A percentile compares a stretch with the other conserved stretches of the same genome.
Conservation (phyloP, 2,888 invertebrate genomes). For the Anarsia innoxiella region DNA sequence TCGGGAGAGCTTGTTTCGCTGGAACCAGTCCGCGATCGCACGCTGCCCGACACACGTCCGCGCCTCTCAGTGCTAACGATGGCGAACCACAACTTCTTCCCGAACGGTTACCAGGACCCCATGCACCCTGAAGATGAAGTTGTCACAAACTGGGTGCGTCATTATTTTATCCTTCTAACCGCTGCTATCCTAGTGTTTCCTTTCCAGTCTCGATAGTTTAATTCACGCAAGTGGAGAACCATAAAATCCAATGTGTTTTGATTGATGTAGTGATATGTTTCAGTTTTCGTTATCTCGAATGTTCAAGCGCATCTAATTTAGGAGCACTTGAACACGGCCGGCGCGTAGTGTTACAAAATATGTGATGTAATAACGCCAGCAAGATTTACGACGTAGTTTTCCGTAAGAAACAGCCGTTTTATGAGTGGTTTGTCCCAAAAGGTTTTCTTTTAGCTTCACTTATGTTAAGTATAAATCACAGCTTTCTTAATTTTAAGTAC, state of each 20-base stretch:
- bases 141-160: constrained; percentile 77
- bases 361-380: constrained; percentile 57
- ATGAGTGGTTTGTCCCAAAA: constrained; percentile 17
- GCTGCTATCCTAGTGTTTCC: constrained; percentile 1
- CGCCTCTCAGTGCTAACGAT: constrained; percentile 45
- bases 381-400: constrained; percentile 33
- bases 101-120: constrained; percentile 70
- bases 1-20: constrained; percentile 57
- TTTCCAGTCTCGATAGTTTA: constrained; percentile 16
- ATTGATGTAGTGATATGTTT: constrained; percentile 3
- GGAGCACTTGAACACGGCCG: constrained; percentile 43
- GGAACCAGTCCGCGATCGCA: constrained; percentile 62
- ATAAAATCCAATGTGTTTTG: constrained; percentile 18
- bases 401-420: constrained; percentile 23
- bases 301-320: constrained; percentile 48
- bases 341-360: constrained; percentile 57
- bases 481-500: too few species aligned
- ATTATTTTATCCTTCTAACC: not conserved
- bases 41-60: constrained; percentile 59
- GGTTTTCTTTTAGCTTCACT: too few species aligned
- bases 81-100: constrained; percentile 71
- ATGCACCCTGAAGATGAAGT: constrained; percentile 75
- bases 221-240: too few species aligned
- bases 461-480: too few species aligned
- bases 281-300: constrained; percentile 16